phyloP scores from a whole-genome alignment of 2,888 invertebrate genomes.

The Diploptera punctata region DNA sequence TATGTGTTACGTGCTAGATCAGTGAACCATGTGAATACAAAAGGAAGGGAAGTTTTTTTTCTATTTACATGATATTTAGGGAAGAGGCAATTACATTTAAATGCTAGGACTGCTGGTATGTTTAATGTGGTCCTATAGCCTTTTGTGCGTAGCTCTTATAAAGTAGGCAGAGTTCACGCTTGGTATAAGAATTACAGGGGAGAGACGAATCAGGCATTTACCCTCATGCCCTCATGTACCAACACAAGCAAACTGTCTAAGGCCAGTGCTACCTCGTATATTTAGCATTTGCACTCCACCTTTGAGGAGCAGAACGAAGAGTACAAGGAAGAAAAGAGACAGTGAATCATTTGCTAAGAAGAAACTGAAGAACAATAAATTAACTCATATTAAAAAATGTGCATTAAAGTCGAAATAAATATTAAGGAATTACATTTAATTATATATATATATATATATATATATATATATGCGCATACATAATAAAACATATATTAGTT shows the following conservation, averaged over 20 bases:
- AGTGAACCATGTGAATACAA: not conserved
- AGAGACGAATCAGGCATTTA: slow-evolving; percentile 25
- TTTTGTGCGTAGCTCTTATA: slow-evolving; percentile 22
- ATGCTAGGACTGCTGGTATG: slow-evolving; percentile 13
- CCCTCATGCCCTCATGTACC: slow-evolving; percentile 21
- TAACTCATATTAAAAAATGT: too few relatives aligned
- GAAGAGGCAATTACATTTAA: slow-evolving; percentile 11
- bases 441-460: too few relatives aligned
- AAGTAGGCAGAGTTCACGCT: slow-evolving; percentile 23
- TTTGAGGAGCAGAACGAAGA: not conserved
- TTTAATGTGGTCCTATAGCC: slow-evolving; percentile 30
- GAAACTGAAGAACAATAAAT: too few relatives aligned
- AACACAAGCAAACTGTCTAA: slow-evolving; percentile 25
- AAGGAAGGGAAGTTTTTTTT: not conserved
- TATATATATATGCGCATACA: too few relatives aligned
- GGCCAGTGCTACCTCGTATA: slow-evolving; percentile 21
- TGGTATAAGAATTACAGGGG: slow-evolving; percentile 29
- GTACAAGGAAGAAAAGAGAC: not conserved
- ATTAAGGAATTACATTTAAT: too few relatives aligned
- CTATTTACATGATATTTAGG: slow-evolving; percentile 11
- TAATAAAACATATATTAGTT: too few relatives aligned
- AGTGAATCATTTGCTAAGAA: too few relatives aligned
- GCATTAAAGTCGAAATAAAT: too few relatives aligned
- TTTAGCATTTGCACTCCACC: slow-evolving; percentile 23
- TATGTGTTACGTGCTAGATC: too few relatives aligned